A percentile compares a stretch with the other conserved stretches of the same genome.
Evolutionary conservation across 2,113 vertebrate genomes (phyloP).

Genomic region (Numenius arquata): DNA sequence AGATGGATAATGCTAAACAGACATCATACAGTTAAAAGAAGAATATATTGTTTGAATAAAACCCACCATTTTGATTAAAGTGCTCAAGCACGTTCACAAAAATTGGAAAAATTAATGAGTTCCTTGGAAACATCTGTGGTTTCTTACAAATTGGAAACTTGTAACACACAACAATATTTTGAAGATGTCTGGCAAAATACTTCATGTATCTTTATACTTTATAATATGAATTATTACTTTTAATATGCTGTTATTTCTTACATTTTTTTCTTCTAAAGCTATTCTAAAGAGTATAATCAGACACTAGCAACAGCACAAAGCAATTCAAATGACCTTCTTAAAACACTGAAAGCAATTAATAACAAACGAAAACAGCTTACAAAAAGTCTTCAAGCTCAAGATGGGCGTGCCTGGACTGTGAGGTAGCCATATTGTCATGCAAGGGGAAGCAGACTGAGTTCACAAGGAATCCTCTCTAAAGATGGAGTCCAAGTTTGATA

Average conservation of each 20-base stretch:
- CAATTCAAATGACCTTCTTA: neutral
- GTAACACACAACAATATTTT: neutral
- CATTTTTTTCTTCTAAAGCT: neutral
- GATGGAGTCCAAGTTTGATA: neutral
- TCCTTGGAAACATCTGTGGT: neutral
- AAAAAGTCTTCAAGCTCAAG: neutral
- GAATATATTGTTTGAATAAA: neutral
- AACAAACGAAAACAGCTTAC: neutral
- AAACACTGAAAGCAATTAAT: neutral
- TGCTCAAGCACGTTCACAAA: neutral
- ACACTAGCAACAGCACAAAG: neutral
- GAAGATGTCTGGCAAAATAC: neutral
- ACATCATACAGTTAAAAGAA: neutral
- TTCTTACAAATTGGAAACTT: neutral
- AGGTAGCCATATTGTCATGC: neutral
- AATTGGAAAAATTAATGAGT: neutral
- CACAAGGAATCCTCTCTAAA: neutral
- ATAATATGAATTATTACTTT: neutral
- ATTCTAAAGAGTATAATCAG: neutral
- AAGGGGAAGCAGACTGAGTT: neutral
- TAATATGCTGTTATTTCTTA: neutral
- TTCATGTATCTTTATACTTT: neutral
- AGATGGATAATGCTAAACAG: neutral
- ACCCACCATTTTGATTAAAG: neutral
- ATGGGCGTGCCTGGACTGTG: too few species aligned